Evolutionary conservation across 2,888 invertebrate species (phyloP), one percentile per base, ranked within the genome.

Genomic region (Coelopa pilipes): DNA sequence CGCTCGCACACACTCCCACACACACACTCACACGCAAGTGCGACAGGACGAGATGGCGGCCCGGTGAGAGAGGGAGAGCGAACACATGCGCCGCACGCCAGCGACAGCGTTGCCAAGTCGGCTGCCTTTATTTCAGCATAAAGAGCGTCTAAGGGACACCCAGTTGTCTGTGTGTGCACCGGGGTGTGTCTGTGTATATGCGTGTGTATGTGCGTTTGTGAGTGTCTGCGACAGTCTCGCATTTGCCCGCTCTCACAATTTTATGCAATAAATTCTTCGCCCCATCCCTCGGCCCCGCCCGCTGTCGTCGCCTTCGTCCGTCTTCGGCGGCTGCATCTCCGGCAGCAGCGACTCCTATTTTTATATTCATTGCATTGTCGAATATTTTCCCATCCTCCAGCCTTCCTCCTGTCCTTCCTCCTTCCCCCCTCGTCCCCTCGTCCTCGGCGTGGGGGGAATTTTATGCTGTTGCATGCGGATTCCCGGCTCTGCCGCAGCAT

Each of bases 291-390:
- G 53, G 10, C 53, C 13, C 15, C 13, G 53, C 4, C 13, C 5
- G 2, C 53, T 53, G 53, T n/a, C 53, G 10, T 34, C 34, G 34
- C 34, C 34, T 53, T 53, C 53, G 53, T 15, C 53, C 13, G 53
- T 15, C 53, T 15, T 60, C 5, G 60, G 5, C 24, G 24, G 13
- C 60, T 60, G 3, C 53, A 21, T 1, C 21, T 10, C 3, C 19
- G 60, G 34, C 5, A 21, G 57, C 19, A 15, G 34, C 11, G 0
- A 19, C 21, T 34, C 12, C 19, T 15, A 60, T 60, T 24, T 60
- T 60, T 34, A 24, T 60, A 60, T 60, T 60, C 60, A 60, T 60
- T 21, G 60, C 34, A 60, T 24, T 60, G 60, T 60, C 24, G 60
- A 60, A 60, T 60, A 24, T 60, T 15, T 24, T 15, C 60, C 24